Evolutionary conservation across 1,140 invertebrate species (phyloP), one percentile per base, ranked within the genome.

Genomic region (Phortica variegata): DNA sequence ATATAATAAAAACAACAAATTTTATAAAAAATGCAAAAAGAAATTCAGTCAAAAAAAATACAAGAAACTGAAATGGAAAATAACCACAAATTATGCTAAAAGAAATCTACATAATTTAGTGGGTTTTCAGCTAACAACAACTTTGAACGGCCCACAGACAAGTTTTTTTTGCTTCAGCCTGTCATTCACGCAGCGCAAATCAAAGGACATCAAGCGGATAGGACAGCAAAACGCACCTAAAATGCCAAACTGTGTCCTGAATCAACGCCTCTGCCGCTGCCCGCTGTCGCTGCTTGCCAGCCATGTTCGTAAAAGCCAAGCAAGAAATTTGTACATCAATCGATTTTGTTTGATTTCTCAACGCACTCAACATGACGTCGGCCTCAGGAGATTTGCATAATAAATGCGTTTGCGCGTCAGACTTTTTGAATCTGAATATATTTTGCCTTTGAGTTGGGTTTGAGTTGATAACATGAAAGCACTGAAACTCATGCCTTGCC

Each of bases 101-200:
- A 63, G 60, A 66, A 68, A 66, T 66, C 63, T 66, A 66, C 63
- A 66, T 66, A 68, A 66, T 66, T 66, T 69, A 66, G 63, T 48
- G 60, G 59, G 59, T 62, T 9, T 15, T 34, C 13, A 9, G 26
- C 12, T 49, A 60, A 34, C 60, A 59, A 63, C 47, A 58, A 43
- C 47, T 59, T 47, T 46, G 16, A 45, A 56, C n/a, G 40, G 10
- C 13, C 31, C 17, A 39, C 39, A 1, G 6, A 32, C 49, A 32
- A 26, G 5, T 7, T 12, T 9, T 3, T 18, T 16, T 9, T 10
- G 19, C 13, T n/a, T 21, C 38, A 36, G 55, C 55, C 62, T 61
- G 54, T 52, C 59, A 62, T 52, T 57, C 45, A 26, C 23, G 36
- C 18, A 51, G 59, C 54, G 68, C 65, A 68, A 69, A 66, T 66